Percentiles rank a stretch among this genome's conserved stretches.
These are phyloP conservation scores for Mercenaria mercenaria DNA, from an alignment of 1,140 invertebrate genomes.

Conservation along the genomic window DNA sequence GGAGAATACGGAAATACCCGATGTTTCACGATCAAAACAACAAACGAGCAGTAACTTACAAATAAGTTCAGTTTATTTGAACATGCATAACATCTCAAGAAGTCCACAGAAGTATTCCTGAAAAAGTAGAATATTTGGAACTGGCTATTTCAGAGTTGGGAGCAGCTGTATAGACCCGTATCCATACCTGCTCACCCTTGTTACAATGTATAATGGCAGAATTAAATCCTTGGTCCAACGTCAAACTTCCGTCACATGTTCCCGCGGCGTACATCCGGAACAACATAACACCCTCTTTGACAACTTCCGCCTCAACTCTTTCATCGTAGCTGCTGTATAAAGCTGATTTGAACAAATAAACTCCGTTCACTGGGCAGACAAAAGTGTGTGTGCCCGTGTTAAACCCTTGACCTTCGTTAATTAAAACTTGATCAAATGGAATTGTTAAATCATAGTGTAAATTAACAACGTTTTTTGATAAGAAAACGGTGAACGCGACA, in stretches of 20 bases:
- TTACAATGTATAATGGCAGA: not conserved
- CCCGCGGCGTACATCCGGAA: not conserved
- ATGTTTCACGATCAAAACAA: too few species aligned
- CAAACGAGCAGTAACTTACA: too few species aligned
- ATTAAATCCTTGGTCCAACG: not conserved
- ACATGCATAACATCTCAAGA: too few species aligned
- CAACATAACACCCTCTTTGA: not conserved
- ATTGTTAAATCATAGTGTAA: not conserved
- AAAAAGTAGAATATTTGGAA: too few species aligned
- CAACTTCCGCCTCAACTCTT: not conserved
- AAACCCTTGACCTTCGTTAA: not conserved
- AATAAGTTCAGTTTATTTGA: too few species aligned
- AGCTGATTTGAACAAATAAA: not conserved
- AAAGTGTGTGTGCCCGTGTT: not conserved
- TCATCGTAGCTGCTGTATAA: not conserved
- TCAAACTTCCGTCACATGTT: not conserved
- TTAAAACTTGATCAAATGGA: not conserved
- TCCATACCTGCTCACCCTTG: not conserved
- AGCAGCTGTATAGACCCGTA: not conserved
- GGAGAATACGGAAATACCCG: too few species aligned
- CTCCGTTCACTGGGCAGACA: not conserved
- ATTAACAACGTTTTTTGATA: not conserved
- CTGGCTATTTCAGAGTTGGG: too few species aligned
- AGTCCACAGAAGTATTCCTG: too few species aligned
- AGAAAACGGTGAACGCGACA: not conserved